Conservation (phyloP, 53 echinoderm and acorn worm species). For the Patiria pectinifera region DNA sequence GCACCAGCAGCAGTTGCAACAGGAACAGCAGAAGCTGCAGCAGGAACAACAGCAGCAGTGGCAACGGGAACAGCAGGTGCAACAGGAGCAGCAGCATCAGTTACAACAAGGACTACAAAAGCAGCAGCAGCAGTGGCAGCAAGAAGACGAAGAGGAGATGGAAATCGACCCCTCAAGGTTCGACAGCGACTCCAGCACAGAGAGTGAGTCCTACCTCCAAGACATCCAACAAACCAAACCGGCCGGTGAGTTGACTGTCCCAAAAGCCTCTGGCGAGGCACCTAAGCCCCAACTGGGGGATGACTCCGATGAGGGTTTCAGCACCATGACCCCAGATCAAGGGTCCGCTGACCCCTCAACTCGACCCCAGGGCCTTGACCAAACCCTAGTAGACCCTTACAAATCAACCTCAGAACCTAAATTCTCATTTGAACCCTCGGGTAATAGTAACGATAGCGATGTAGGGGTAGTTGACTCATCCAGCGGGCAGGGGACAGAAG, state of each 20-base stretch:
- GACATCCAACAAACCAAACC: slow-evolving; percentile 19
- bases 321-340: slow-evolving; percentile 56
- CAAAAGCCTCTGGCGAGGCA: slow-evolving; percentile 20
- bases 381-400: slow-evolving; percentile 10
- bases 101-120: not conserved
- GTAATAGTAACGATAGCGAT: slow-evolving; percentile 20
- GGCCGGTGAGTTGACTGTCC: slow-evolving; percentile 56
- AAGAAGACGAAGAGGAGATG: slow-evolving; percentile 32
- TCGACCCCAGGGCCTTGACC: slow-evolving; percentile 23
- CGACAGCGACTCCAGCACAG: slow-evolving; percentile 36
- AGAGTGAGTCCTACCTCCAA: not conserved
- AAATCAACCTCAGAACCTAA: slow-evolving; percentile 5
- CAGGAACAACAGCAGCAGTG: too few species aligned
- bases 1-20: not conserved
- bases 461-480: slow-evolving; percentile 39
- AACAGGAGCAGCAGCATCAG: not conserved
- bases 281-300: slow-evolving; percentile 19
- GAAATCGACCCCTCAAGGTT: slow-evolving; percentile 25
- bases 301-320: slow-evolving; percentile 52
- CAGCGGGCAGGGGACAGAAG: slow-evolving; percentile 39
- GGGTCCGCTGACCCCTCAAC: slow-evolving; percentile 17
- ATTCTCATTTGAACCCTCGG: slow-evolving; percentile 8
- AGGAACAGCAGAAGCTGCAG: not conserved
- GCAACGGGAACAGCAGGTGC: not conserved
- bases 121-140: not conserved